Evolutionary conservation across 2,113 vertebrate genomes (phyloP), one percentile per base, ranked within the genome.

Genomic region (Tragulus kanchil): DNA sequence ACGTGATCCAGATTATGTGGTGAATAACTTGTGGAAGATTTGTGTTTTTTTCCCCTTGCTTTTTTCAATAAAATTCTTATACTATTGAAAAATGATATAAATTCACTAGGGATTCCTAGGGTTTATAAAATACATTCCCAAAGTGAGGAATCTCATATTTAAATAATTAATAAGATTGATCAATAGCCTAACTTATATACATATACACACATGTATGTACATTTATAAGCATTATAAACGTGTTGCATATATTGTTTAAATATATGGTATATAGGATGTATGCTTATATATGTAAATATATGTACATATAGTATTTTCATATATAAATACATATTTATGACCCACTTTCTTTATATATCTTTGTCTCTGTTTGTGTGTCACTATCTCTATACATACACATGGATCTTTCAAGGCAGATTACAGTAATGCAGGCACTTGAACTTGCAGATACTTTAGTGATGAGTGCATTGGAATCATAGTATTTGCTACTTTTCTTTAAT

Each of bases 141-240:
- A 83, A 92, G 8, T 85, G 31, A 84, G 28, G 28, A 82, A 50
- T 52, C 64, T 85, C 52, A 25, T 52, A 73, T 28, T 92, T 82
- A 93, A 90, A 52, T 93, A 85, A 85, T 59, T 67, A 50, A 83
- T 81, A 69, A 56, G 9, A 3, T 7, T 93, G 69, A 90, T 31
- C 48, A 13, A 42, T 77, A 61, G 62, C 23, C 2, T 85, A 28
- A 8, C 62, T 79, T 84, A 84, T 64, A 69, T 89, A 54, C 11
- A 59, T 52, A 45, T 5, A 50, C 21, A 84, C 16, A 45, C 15
- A 19, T 11, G 10, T 62, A 62, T 54, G 36, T 10, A 73, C 1
- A 31, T 36, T 31, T n/a, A 62, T 21, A 36, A 54, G 56, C n/a
- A 59, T 21, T 67, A 31, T 56, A 90, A 67, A 58, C 17, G 28